These are phyloP conservation scores for Notodonta ziczac DNA, from an alignment of 2,888 invertebrate genomes.

Conservation along the genomic window DNA sequence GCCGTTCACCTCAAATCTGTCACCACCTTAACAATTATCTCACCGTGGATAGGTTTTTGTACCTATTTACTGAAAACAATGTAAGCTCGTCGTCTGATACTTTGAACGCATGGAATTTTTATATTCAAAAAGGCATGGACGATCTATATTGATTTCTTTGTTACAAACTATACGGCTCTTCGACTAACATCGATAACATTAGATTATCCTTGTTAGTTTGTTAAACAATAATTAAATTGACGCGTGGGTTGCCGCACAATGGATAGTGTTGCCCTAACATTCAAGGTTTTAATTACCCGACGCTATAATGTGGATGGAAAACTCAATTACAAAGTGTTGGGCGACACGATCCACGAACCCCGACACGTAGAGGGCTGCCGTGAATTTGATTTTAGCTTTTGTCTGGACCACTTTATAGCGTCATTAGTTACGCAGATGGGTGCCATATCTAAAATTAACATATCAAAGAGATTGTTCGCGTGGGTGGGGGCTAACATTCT, in stretches of 20 bases:
- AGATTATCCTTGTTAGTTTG: slow-evolving; percentile 47
- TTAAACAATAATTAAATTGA: slow-evolving; percentile 50
- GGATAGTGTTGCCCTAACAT: slow-evolving; percentile 23
- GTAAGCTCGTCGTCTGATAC: no score
- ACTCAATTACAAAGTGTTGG: slow-evolving; percentile 15
- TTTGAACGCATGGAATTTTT: no score
- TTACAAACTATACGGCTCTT: background rate
- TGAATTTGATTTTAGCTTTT: slow-evolving; percentile 16
- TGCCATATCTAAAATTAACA: slow-evolving; percentile 19
- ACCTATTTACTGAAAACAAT: no score
- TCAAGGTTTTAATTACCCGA: slow-evolving; percentile 30
- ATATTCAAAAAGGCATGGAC: background rate
- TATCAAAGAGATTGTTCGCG: slow-evolving; percentile 16
- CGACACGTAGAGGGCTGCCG: slow-evolving; percentile 12
- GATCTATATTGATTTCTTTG: background rate
- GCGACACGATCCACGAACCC: slow-evolving; percentile 7
- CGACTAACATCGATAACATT: slow-evolving; percentile 37
- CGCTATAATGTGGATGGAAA: slow-evolving; percentile 20
- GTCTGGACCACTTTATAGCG: slow-evolving; percentile 10
- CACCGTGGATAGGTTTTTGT: no score
- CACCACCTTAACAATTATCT: no score
- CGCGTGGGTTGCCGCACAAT: slow-evolving; percentile 39
- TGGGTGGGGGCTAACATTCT: background rate
- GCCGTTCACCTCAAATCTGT: no score
- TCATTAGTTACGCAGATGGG: slow-evolving; percentile 18